Evolutionary conservation across 2,888 invertebrate genomes (phyloP).

Genomic region (Synanthedon tipuliformis): DNA sequence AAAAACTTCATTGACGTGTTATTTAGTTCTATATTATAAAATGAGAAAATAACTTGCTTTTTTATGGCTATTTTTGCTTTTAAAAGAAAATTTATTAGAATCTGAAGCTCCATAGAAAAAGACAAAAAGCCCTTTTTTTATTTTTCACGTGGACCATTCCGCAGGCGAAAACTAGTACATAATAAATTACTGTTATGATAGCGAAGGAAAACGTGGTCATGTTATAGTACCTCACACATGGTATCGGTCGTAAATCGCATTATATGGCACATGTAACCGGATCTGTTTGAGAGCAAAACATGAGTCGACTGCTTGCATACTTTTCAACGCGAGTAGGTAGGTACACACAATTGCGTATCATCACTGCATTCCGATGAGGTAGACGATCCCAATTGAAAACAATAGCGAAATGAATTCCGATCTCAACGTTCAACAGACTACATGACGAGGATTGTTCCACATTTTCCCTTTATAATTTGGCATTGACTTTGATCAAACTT

Average conservation of each 20-base stretch:
- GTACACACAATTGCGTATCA: constrained; percentile 1
- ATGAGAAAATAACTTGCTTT: too few relatives aligned
- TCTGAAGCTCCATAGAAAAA: too few relatives aligned
- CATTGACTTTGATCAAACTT: too few relatives aligned
- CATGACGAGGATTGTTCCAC: neutral
- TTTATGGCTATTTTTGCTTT: too few relatives aligned
- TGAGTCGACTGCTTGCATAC: constrained; percentile 5
- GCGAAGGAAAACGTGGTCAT: neutral
- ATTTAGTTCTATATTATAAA: too few relatives aligned
- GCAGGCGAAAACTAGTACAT: too few relatives aligned
- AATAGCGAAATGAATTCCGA: neutral
- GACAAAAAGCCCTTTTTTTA: too few relatives aligned
- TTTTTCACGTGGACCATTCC: too few relatives aligned
- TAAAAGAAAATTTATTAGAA: too few relatives aligned
- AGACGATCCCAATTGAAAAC: neutral
- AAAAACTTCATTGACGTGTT: too few relatives aligned
- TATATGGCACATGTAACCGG: constrained; percentile 5
- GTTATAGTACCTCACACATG: neutral
- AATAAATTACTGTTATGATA: neutral
- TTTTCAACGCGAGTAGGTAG: constrained; percentile 3
- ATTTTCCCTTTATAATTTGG: too few relatives aligned
- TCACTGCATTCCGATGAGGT: constrained; percentile 1
- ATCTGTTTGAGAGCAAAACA: constrained; percentile 2
- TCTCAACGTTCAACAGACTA: neutral
- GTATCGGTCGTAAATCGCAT: neutral